Conservation (phyloP, 2,888 invertebrate genomes). For the Polyommatus icarus region DNA sequence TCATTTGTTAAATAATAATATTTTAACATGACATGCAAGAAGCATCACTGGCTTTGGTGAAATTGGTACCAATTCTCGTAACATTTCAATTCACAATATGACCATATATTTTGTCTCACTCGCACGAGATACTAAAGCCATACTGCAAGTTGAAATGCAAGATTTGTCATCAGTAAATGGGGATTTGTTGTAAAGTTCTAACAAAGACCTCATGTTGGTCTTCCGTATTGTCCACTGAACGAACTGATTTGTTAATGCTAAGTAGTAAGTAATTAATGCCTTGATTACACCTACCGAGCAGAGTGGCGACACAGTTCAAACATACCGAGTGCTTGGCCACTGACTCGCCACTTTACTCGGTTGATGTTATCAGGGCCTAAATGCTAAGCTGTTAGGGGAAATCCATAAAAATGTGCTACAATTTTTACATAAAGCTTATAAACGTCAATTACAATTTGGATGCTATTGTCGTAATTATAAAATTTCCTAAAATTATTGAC, state of each 20-base stretch:
- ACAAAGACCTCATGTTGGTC: background rate
- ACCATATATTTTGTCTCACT: background rate
- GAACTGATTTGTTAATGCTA: slow-evolving; percentile 1
- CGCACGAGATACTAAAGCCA: background rate
- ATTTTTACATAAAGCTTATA: slow-evolving; percentile 8
- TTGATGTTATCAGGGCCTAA: background rate
- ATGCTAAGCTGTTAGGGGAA: background rate
- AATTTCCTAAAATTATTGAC: background rate
- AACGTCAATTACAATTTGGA: slow-evolving; percentile 9
- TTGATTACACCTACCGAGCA: too few species aligned
- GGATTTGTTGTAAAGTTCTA: background rate
- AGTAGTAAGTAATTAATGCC: background rate
- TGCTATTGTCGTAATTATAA: background rate
- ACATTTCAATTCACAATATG: background rate
- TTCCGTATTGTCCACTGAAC: slow-evolving; percentile 14
- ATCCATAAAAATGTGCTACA: slow-evolving; percentile 2
- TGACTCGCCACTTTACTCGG: too few species aligned
- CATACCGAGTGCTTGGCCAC: too few species aligned
- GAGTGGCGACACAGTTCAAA: too few species aligned
- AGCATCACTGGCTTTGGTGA: background rate
- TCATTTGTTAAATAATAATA: background rate
- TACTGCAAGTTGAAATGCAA: background rate
- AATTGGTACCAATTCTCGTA: background rate
- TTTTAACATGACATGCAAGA: too few species aligned
- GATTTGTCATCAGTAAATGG: background rate